Conservation (phyloP, 2,888 invertebrate genomes). For the Apotomis turbidana region DNA sequence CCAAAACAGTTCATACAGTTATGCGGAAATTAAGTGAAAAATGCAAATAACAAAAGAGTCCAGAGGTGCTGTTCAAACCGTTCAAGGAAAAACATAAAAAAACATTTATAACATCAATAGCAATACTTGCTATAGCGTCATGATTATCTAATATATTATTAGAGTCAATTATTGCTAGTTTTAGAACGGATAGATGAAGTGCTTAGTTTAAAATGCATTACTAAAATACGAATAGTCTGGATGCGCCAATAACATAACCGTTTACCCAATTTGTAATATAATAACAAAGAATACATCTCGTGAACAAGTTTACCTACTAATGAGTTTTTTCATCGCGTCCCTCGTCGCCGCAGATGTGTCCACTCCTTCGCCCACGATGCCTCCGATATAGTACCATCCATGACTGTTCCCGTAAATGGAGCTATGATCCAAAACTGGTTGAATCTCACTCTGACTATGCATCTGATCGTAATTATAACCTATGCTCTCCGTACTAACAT, state of each 20-base stretch:
- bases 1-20: too few species aligned
- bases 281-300: constrained; percentile 56
- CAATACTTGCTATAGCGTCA: too few species aligned
- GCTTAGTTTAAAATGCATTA: too few species aligned
- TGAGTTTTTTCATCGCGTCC: constrained; percentile 89
- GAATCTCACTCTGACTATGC: constrained; percentile 81
- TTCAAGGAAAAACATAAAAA: too few species aligned
- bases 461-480: constrained; percentile 75
- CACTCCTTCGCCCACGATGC: constrained; percentile 88
- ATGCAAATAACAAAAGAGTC: too few species aligned
- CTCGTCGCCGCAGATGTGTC: constrained; percentile 87
- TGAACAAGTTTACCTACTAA: constrained; percentile 88
- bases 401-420: constrained; percentile 86
- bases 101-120: too few species aligned
- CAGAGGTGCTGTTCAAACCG: too few species aligned
- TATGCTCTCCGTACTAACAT: constrained; percentile 62
- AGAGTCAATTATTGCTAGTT: too few species aligned
- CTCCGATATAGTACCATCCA: constrained; percentile 94
- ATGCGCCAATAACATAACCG: background rate
- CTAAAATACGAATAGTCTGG: too few species aligned
- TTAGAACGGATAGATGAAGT: too few species aligned
- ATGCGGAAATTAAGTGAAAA: too few species aligned
- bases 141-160: too few species aligned
- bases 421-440: constrained; percentile 85
- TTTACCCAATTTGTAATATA: background rate